Conservation (phyloP, 1,140 invertebrate species). For the Heliconius nattereri region DNA sequence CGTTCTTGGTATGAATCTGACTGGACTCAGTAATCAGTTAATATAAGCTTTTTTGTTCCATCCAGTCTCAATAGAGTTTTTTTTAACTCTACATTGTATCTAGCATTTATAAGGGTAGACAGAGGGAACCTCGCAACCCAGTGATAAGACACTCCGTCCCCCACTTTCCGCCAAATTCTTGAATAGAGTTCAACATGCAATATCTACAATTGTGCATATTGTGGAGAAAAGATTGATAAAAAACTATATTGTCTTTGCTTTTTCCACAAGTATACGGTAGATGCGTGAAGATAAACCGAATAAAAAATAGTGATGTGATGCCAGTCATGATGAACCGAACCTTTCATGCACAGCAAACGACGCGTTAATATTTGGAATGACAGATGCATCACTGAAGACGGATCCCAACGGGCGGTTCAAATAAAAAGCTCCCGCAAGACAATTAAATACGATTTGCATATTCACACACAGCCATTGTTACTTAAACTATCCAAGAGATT, state of each 20-base stretch:
- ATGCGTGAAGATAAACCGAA: background rate
- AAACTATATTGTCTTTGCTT: background rate
- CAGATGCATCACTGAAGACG: constrained; percentile 65
- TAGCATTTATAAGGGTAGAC: no score
- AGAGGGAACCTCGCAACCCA: no score
- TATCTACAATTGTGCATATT: background rate
- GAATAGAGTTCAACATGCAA: no score
- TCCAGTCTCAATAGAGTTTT: no score
- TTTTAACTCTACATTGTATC: no score
- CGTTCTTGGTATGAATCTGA: no score
- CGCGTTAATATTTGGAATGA: constrained; percentile 73
- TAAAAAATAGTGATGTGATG: background rate
- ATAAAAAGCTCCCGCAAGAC: constrained; percentile 51
- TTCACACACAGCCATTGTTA: constrained; percentile 62
- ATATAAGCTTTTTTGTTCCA: no score
- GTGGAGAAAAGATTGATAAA: background rate
- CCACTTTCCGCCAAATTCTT: no score
- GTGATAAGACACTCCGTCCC: no score
- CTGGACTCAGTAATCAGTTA: no score
- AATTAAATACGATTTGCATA: constrained; percentile 71
- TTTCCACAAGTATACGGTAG: background rate
- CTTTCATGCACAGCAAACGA: constrained; percentile 51
- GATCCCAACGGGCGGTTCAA: constrained; percentile 42
- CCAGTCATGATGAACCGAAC: constrained; percentile 49
- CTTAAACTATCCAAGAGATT: constrained; percentile 51